A percentile compares a stretch with the other conserved stretches of the same genome.
Conservation (phyloP, 2,113 vertebrate genomes). For the Bufo gargarizans region DNA sequence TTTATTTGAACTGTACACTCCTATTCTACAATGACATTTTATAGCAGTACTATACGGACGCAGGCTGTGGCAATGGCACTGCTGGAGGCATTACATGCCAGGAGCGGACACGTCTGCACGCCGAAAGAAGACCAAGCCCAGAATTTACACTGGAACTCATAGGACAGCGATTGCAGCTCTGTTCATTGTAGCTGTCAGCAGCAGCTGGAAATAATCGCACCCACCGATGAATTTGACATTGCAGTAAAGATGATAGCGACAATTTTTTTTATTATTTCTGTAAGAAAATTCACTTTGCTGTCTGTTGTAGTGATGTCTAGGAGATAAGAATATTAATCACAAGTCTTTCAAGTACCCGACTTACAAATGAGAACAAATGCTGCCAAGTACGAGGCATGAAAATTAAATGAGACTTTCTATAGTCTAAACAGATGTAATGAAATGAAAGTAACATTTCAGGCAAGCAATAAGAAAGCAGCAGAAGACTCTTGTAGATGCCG, state of each 20-base stretch:
- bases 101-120: no score
- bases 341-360: not conserved
- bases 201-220: not conserved
- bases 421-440: conserved; percentile 12
- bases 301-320: not conserved
- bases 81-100: no score
- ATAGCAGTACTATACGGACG: no score
- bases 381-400: conserved; percentile 12
- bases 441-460: not conserved
- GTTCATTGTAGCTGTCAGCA: not conserved
- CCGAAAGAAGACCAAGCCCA: not conserved
- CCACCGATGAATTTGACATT: not conserved
- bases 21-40: no score
- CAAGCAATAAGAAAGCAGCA: not conserved
- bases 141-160: not conserved
- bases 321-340: conserved; percentile 5
- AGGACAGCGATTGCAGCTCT: not conserved
- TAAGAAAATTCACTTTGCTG: not conserved
- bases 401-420: conserved; percentile 20
- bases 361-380: conserved; percentile 40
- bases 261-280: not conserved
- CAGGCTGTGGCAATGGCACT: no score
- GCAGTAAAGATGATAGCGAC: not conserved
- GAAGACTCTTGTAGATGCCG: not conserved
- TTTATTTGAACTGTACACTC: no score